A percentile compares a stretch with the other conserved stretches of the same genome.
phyloP scores from a whole-genome alignment of 2,113 vertebrate species.

The Athene noctua region DNA sequence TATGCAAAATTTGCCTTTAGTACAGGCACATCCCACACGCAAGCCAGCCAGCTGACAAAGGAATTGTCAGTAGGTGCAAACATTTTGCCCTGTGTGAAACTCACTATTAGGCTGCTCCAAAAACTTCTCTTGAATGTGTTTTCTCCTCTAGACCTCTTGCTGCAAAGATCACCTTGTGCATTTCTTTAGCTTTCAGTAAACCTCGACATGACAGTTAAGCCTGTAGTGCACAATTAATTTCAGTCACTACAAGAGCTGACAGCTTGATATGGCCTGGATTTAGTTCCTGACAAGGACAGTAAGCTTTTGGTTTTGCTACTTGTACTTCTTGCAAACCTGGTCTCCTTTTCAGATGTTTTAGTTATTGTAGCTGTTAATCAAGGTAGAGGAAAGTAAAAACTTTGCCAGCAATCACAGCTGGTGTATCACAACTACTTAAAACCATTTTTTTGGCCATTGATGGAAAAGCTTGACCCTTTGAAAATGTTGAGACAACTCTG shows the following conservation, averaged over 20 bases:
- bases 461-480: not conserved
- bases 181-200: not conserved
- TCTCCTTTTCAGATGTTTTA: not conserved
- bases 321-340: not conserved
- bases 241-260: not conserved
- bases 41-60: not conserved
- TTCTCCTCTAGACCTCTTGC: not conserved
- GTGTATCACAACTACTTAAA: not conserved
- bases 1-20: not conserved
- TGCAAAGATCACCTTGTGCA: not conserved
- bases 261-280: not conserved
- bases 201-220: not conserved
- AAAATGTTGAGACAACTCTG: not conserved
- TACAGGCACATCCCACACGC: not conserved
- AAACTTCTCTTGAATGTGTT: rapidly evolving
- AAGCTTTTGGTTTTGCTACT: not conserved
- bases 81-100: not conserved
- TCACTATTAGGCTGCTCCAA: not conserved
- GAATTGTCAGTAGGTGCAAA: not conserved
- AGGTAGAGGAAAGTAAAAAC: not conserved
- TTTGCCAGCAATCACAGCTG: not conserved
- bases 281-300: not conserved
- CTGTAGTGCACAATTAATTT: not conserved
- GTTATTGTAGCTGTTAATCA: not conserved
- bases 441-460: not conserved